phyloP scores from a whole-genome alignment of 2,113 vertebrate species.

The Mionectes macconnelli region DNA sequence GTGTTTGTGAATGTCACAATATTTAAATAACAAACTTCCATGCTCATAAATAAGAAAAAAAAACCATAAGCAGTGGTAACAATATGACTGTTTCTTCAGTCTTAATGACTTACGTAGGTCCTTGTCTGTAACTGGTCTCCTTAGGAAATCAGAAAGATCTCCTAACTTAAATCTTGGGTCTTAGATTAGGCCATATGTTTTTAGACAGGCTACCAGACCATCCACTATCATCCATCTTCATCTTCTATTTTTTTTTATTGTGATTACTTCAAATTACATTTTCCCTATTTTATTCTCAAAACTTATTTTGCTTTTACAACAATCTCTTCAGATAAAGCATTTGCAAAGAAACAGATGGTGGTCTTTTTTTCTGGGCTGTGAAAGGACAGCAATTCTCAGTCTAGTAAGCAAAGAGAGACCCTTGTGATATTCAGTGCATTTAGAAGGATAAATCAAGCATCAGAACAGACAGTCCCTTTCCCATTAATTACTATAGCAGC shows the following conservation, averaged over 20 bases:
- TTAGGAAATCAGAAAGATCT: background rate
- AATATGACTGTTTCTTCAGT: background rate
- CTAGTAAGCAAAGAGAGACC: background rate
- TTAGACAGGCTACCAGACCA: background rate
- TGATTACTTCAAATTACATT: conserved; percentile 28
- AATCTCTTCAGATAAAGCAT: background rate
- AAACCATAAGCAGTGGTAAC: background rate
- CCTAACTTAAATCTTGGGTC: background rate
- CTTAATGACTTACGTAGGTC: background rate
- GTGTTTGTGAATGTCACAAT: conserved; percentile 52
- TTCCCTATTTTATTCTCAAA: background rate
- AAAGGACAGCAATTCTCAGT: background rate
- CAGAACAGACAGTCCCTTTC: background rate
- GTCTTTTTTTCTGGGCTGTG: background rate
- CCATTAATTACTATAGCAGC: background rate
- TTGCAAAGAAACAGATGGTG: conserved; percentile 20
- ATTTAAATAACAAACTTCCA: conserved; percentile 39
- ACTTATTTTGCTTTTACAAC: background rate
- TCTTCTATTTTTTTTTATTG: background rate
- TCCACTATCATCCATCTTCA: background rate
- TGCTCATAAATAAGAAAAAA: background rate
- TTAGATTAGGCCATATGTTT: conserved; percentile 12
- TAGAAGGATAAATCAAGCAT: background rate
- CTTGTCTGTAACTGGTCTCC: background rate
- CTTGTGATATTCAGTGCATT: background rate